Percentiles rank a stretch among this genome's conserved stretches.
phyloP scores from a whole-genome alignment of 2,797 vertebrate genomes.

The Pseudocheirus occidentalis region DNA sequence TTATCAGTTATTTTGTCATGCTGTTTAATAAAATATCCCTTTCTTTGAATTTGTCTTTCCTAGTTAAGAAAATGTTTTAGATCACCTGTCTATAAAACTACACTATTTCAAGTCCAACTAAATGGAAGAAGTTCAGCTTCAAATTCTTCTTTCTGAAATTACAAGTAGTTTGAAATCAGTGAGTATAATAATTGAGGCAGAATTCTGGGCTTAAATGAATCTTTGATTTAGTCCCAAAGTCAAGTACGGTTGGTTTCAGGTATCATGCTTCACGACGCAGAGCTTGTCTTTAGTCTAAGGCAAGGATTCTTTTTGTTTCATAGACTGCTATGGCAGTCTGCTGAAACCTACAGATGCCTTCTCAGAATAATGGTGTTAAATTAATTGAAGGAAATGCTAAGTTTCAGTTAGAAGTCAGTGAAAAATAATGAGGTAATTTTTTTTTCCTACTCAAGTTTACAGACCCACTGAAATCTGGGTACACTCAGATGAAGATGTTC shows the following conservation, averaged over 20 bases:
- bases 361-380: background rate
- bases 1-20: background rate
- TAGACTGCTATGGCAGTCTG: background rate
- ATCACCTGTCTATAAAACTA: slow-evolving; percentile 5
- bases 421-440: background rate
- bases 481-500: background rate
- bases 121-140: background rate
- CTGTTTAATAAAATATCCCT: background rate
- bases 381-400: background rate
- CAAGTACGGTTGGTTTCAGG: background rate
- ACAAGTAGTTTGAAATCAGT: background rate
- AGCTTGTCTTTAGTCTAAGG: background rate
- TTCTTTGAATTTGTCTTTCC: background rate
- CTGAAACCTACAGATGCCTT: background rate
- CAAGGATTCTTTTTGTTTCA: background rate
- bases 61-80: background rate
- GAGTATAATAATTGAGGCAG: background rate
- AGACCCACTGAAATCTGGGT: background rate
- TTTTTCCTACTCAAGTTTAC: background rate
- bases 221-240: background rate
- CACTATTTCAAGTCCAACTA: background rate
- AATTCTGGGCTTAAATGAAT: slow-evolving; percentile 15
- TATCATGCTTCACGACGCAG: slow-evolving; percentile 5
- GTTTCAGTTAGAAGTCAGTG: background rate
- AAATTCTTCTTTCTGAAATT: background rate